Evolutionary conservation across 2,888 invertebrate genomes (phyloP).

Genomic region (Agrochola circellaris): DNA sequence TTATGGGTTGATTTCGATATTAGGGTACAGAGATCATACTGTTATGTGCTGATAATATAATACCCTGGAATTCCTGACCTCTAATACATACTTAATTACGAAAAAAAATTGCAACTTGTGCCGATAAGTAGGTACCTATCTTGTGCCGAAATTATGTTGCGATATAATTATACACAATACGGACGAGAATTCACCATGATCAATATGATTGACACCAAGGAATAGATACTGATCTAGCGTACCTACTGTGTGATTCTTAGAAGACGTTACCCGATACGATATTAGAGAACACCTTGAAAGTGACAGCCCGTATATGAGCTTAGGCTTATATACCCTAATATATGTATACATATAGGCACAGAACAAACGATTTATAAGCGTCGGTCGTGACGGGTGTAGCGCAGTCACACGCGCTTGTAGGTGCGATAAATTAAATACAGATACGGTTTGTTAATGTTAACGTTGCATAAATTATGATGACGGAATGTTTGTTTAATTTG

Average conservation of each 20-base stretch:
- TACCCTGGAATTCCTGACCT: background rate
- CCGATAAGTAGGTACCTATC: too few species aligned
- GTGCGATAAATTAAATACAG: slow-evolving; percentile 66
- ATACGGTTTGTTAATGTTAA: slow-evolving; percentile 67
- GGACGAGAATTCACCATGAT: background rate
- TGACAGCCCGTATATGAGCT: slow-evolving; percentile 35
- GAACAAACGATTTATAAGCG: slow-evolving; percentile 52
- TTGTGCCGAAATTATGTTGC: background rate
- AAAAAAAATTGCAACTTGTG: too few species aligned
- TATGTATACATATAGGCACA: slow-evolving; percentile 16
- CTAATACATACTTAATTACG: background rate
- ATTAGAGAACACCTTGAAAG: slow-evolving; percentile 37
- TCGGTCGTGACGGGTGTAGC: slow-evolving; percentile 45
- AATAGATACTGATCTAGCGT: background rate
- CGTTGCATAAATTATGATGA: slow-evolving; percentile 76
- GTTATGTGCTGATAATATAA: slow-evolving; percentile 12
- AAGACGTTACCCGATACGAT: background rate
- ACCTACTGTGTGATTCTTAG: background rate
- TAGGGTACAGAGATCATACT: slow-evolving; percentile 17
- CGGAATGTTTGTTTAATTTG: slow-evolving; percentile 83
- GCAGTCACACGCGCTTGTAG: slow-evolving; percentile 56
- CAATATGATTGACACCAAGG: background rate
- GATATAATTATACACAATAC: too few species aligned
- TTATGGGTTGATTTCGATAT: slow-evolving; percentile 40
- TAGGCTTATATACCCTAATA: slow-evolving; percentile 11